Evolutionary conservation across 2,888 invertebrate genomes (phyloP).

Genomic region (Perithous albicinctus): DNA sequence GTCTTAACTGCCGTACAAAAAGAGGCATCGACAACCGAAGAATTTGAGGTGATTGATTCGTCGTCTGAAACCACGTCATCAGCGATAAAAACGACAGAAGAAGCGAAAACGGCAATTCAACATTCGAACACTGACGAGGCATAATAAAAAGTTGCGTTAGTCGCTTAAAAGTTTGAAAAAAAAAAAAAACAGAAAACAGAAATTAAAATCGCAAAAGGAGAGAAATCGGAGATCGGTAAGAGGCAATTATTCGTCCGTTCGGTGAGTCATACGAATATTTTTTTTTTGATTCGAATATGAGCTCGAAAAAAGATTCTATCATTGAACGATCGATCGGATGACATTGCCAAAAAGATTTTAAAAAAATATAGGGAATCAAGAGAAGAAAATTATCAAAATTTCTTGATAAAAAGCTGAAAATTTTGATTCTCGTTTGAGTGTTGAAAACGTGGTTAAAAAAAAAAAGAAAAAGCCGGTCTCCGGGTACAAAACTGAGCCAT

Average conservation of each 20-base stretch:
- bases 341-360: not conserved
- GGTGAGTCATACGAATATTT: not conserved
- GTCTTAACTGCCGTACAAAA: conserved; percentile 38
- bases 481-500: not conserved
- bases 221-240: conserved; percentile 1
- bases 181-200: too few species aligned
- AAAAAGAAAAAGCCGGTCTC: too few species aligned
- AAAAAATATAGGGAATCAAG: not conserved
- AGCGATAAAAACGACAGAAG: not conserved
- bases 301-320: not conserved
- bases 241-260: not conserved
- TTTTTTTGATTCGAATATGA: too few species aligned
- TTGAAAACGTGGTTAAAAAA: not conserved
- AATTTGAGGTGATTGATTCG: conserved; percentile 79
- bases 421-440: not conserved
- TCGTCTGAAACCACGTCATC: conserved; percentile 31
- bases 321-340: conserved; percentile 7
- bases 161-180: conserved; percentile 13
- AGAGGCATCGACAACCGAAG: conserved; percentile 76
- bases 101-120: not conserved
- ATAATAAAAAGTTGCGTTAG: conserved; percentile 29
- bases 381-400: not conserved
- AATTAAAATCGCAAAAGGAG: conserved; percentile 6
- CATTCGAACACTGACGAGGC: conserved; percentile 29
- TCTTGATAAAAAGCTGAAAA: not conserved